Conservation (phyloP, 1,140 invertebrate genomes). For the Orius insidiosus region DNA sequence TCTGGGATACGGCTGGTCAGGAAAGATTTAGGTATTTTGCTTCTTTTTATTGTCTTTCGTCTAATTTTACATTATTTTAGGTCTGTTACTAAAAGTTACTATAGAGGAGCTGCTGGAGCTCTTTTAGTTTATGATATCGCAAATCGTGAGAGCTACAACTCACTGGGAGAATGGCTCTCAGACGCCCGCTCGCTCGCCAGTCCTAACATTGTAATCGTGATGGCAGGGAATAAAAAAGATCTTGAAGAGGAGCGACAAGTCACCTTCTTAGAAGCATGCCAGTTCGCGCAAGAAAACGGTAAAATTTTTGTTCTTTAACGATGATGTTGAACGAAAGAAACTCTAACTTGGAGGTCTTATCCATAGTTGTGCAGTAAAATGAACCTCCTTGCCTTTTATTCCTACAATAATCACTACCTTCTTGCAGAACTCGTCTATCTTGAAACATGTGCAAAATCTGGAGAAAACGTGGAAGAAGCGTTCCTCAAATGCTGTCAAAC, state of each 20-base stretch:
- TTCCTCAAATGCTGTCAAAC: constrained; percentile 69
- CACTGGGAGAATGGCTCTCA: constrained; percentile 61
- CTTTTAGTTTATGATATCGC: constrained; percentile 65
- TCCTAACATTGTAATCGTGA: constrained; percentile 64
- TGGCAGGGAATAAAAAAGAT: constrained; percentile 73
- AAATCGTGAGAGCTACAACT: constrained; percentile 65
- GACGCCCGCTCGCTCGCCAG: constrained; percentile 73
- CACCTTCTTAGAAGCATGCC: constrained; percentile 62
- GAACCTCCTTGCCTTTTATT: constrained; percentile 22
- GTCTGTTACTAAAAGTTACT: constrained; percentile 64
- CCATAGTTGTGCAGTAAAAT: too few relatives aligned
- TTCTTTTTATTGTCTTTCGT: not conserved
- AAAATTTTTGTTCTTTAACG: too few relatives aligned
- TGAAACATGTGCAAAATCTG: constrained; percentile 66
- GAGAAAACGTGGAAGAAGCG: constrained; percentile 71
- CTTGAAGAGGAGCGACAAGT: constrained; percentile 58
- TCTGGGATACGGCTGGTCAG: constrained; percentile 67
- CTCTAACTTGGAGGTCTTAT: too few relatives aligned
- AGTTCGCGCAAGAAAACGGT: constrained; percentile 72
- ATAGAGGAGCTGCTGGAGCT: constrained; percentile 63
- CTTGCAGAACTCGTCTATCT: constrained; percentile 67
- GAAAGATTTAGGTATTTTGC: constrained; percentile 40
- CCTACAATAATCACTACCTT: too few relatives aligned
- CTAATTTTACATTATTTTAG: constrained; percentile 6
- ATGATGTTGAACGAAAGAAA: too few relatives aligned